phyloP scores from a whole-genome alignment of 1,140 invertebrate species.

The Aphelenchoides fujianensis region DNA sequence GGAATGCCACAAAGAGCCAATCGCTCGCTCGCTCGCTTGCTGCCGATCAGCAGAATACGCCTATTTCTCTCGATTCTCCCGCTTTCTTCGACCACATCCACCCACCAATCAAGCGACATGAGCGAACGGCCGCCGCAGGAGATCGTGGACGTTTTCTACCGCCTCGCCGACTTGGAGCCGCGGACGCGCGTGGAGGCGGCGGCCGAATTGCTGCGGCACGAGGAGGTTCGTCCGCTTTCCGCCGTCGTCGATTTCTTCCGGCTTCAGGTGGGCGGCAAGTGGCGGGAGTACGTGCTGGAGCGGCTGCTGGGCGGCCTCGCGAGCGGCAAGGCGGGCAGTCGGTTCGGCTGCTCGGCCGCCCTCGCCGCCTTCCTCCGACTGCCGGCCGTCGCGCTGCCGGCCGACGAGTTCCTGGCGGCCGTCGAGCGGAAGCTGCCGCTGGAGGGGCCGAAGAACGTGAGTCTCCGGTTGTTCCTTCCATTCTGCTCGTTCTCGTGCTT shows the following conservation, averaged over 20 bases:
- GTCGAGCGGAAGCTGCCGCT: slow-evolving; percentile 1
- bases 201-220: neutral
- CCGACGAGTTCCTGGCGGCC: neutral
- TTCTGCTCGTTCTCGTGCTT: neutral
- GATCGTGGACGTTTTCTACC: neutral
- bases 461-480: neutral
- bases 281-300: neutral
- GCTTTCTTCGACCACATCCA: too few species aligned
- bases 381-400: neutral
- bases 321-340: neutral
- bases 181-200: neutral
- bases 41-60: too few species aligned
- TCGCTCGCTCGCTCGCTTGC: too few species aligned
- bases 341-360: slow-evolving; percentile 10
- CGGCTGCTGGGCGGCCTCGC: neutral
- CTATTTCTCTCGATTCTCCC: too few species aligned
- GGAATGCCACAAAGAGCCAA: too few species aligned
- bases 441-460: neutral
- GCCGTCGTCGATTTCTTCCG: neutral
- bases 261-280: neutral
- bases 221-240: neutral
- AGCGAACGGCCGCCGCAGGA: neutral
- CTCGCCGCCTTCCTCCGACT: neutral
- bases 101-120: too few species aligned
- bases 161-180: neutral